Conservation (phyloP, 2,888 invertebrate genomes). For the Slavum lentiscoides region DNA sequence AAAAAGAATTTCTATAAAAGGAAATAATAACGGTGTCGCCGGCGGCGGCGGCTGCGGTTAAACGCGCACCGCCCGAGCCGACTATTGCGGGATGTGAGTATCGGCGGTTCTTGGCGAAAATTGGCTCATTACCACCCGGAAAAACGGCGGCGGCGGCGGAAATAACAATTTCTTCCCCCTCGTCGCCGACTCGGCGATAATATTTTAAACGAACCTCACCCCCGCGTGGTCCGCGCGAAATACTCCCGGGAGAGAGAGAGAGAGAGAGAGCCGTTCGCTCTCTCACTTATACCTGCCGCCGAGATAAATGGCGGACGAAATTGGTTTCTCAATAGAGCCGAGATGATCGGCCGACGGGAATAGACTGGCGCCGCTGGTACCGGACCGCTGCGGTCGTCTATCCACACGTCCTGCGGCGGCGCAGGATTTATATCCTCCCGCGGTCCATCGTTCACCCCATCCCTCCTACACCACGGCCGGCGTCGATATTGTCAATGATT, state of each 20-base stretch:
- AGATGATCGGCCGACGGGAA: constrained; percentile 43
- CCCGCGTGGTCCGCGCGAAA: not conserved
- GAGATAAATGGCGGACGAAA: constrained; percentile 38
- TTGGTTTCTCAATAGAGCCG: constrained; percentile 48
- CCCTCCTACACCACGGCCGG: constrained; percentile 17
- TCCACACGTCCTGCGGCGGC: not conserved
- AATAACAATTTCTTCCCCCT: constrained; percentile 37
- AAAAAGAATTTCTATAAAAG: too few species aligned
- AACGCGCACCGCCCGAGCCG: not conserved
- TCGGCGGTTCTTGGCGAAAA: constrained; percentile 3
- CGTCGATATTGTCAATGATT: constrained; percentile 20
- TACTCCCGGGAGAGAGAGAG: constrained; percentile 9
- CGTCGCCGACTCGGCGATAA: constrained; percentile 32
- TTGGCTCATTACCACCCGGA: constrained; percentile 6
- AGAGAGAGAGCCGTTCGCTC: not conserved
- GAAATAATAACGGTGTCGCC: too few species aligned
- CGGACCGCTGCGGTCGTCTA: not conserved
- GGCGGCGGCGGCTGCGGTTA: constrained; percentile 13
- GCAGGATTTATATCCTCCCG: constrained; percentile 33
- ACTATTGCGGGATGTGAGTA: constrained; percentile 6
- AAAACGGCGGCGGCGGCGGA: not conserved
- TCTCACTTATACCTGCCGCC: constrained; percentile 14
- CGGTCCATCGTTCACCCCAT: not conserved
- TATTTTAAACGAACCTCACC: constrained; percentile 40
- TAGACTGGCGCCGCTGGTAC: not conserved